Evolutionary conservation across 2,888 invertebrate genomes (phyloP).

Genomic region (Xanthia icteritia): DNA sequence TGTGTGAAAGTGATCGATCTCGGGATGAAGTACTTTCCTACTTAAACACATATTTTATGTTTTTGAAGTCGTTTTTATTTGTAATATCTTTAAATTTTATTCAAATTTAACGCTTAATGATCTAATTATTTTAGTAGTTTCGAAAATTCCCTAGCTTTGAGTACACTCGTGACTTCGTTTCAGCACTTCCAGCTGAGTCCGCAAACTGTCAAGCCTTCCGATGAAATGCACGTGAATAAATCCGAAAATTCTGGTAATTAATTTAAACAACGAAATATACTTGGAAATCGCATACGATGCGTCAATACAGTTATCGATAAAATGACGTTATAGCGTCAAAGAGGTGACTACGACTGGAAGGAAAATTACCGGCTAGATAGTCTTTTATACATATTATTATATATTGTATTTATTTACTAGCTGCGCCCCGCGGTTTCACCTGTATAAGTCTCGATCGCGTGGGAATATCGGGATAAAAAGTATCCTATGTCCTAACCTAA

Average conservation of each 20-base stretch:
- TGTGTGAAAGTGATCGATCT: background rate
- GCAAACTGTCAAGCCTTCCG: background rate
- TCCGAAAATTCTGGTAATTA: background rate
- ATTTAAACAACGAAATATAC: background rate
- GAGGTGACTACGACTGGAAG: background rate
- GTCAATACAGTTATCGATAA: constrained; percentile 18
- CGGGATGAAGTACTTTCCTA: background rate
- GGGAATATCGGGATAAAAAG: too few relatives aligned
- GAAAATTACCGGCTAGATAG: constrained; percentile 12
- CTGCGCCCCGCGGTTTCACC: too few relatives aligned
- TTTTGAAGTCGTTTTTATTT: too few relatives aligned
- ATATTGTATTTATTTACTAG: too few relatives aligned
- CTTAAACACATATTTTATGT: background rate
- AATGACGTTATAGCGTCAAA: constrained; percentile 1
- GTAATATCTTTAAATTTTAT: background rate
- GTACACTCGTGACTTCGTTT: background rate
- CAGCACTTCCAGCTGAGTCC: background rate
- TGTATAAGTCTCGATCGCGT: too few relatives aligned
- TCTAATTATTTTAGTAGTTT: background rate
- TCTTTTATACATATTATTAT: background rate
- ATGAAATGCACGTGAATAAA: background rate
- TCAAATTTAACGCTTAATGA: background rate
- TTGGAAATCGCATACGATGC: background rate
- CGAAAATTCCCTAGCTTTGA: background rate
- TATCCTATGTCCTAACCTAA: too few relatives aligned